Evolutionary conservation across 2,797 vertebrate species (phyloP), one percentile per base, ranked within the genome.

Genomic region (Chaunax sp.): DNA sequence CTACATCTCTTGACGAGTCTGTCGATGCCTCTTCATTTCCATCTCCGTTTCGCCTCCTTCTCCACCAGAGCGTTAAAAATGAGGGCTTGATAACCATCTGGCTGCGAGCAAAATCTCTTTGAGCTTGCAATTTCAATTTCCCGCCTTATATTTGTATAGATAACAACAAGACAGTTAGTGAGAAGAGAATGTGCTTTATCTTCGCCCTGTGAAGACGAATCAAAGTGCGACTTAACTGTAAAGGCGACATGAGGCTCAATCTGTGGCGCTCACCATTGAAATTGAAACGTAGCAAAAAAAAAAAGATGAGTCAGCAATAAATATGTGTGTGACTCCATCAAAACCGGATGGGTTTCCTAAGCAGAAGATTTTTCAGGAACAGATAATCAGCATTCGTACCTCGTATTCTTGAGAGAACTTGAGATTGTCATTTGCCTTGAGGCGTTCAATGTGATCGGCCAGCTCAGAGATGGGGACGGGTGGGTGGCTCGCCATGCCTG

Each of bases 391-490:
- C 73, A 88, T 85, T 85, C 88, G 40, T 96, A 99, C 97, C 97
- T 99, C 98, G 80, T 99, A 99, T 83, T 99, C 98, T 93, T 99
- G 98, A 79, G 97, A 98, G 92, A 99, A 99, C 90, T 98, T 97
- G 91, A 99, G 93, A 92, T 97, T 98, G 92, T 99, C 98, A 88
- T 99, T 99, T 77, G 98, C 97, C 95, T 99, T 99, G 87, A 99
- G 88, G 81, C 96, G 95, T 91, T 99, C 98, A 84, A 96, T 96
- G 85, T 98, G 96, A 93, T 96, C 96, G 55, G 96, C 94, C 88
- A 99, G 93, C 91, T 99, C 98, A 62, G 96, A 94, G 85, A 99
- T 94, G 79, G 97, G 92, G 87, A 99, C 94, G 60, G 98, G 97
- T 22, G 98, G 98, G 79, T 99, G 98, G 85, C 94, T 98, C 77